Base-by-base conservation (phyloP, 1,140 invertebrate genomes). In the Himalopsyche phryganea region DNA sequence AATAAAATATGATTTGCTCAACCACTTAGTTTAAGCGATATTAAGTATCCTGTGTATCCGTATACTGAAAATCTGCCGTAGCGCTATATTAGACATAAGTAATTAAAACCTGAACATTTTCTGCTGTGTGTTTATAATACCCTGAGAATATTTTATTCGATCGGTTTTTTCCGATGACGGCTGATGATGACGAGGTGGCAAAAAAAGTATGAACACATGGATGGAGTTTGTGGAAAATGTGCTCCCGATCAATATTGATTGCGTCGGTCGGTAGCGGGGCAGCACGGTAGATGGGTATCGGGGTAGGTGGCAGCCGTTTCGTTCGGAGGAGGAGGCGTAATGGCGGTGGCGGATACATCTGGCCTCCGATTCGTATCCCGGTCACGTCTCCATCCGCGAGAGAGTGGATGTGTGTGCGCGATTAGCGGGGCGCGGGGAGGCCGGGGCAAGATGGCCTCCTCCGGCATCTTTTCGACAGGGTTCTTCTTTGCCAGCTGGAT, bases 181-280 rank as follows among this genome's bases (percentile, higher is more conserved):
- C 23, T 28, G 23, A 28, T 28, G 23, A 28, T 28, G 23, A 28
- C 4, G 23, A 28, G 23, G 4, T 28, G 23, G 23, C 9, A 28
- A 35, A 55, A 55, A 55, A 47, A 55, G 47, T 55, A 28, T 9
- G 23, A 28, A 28, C 23, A 28, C 23, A 28, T 28, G 23, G 23
- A 28, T 9, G 23, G 3, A 28, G 23, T 28, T 9, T 3, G 23
- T 9, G 9, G 23, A 28, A 28, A 59, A 58, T 59, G 61, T 59
- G 61, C 38, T 59, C 35, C 55, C 55, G 61, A 63, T 63, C 61
- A 59, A 63, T 63, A 63, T 63, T 63, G 61, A 63, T 63, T 63
- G 55, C 51, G 45, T 40, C 49, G 38, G 53, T 56, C 23, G 23
- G 23, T 28, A 28, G 23, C 23, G 9, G 23, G 23, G 23, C 23